Base-by-base conservation (phyloP, 1,140 invertebrate genomes). In the Trypoxylus dichotomus region DNA sequence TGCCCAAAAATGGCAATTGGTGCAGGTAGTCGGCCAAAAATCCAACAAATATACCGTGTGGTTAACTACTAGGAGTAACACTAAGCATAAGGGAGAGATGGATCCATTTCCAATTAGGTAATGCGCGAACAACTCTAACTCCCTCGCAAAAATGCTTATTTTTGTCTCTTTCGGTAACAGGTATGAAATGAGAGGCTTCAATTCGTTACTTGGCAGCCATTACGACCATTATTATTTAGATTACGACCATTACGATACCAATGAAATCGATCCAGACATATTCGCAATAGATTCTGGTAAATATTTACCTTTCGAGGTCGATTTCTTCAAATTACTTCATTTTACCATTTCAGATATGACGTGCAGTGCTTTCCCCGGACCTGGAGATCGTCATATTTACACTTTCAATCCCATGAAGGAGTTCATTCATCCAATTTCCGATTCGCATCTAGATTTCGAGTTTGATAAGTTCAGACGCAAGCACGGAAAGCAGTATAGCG, bases 371-470 rank as follows among this genome's bases (percentile, higher is more conserved):
- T 98, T 97, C 85, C 96, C 96, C 0, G 96, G 96, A 2, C 96
- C 96, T 8, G 96, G 96, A 19, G 86, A 89, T 2, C 88, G 89
- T 24, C 92, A 95, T 82, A 87, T 92, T 83, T 92, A 93, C 75
- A 94, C 93, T 1, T 96, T 96, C 85, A 98, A 98, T 88, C 97
- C 97, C 3, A 97, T 98, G 92, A 91, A 90, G 68, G 97, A 98
- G 88, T 98, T 96, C 82, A 89, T 98, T 43, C 90, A 94, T 82
- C 90, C 88, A 13, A 88, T 89, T 80, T 25, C 25, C 8, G 91
- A 94, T 58, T 82, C 86, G 0, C 96, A 98, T 85, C 88, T 97
- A 1, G 88, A 37, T 15, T 29, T 29, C 8, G 92, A 93, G 83
- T 98, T 98, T 86, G 86, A 93, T 37, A 86, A 90, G 54, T 98